Evolutionary conservation across 53 echinoderm and acorn worm genomes (phyloP), one percentile per base, ranked within the genome.

Genomic region (Echinarachnius parma): DNA sequence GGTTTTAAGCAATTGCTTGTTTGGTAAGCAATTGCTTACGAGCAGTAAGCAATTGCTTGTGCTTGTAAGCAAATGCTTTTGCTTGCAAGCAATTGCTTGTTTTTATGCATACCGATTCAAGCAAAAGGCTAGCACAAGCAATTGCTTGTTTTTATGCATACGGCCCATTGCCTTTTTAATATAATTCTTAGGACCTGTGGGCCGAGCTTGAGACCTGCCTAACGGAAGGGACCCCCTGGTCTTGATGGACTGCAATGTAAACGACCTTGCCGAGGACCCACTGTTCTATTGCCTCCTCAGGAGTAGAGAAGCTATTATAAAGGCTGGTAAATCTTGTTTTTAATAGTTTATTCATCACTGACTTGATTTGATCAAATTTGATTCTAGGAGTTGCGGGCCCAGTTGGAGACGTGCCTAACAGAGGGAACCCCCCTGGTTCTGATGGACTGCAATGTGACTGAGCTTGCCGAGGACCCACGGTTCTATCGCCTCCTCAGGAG

Each of bases 131-230:
- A n/a, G n/a, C n/a, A n/a, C n/a, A n/a, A n/a, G n/a, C n/a, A n/a
- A n/a, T n/a, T n/a, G n/a, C n/a, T n/a, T n/a, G n/a, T n/a, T n/a
- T n/a, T n/a, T n/a, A n/a, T n/a, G n/a, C n/a, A n/a, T n/a, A n/a
- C n/a, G n/a, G n/a, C n/a, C n/a, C n/a, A n/a, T n/a, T n/a, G n/a
- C n/a, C n/a, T n/a, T n/a, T n/a, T n/a, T n/a, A n/a, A n/a, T n/a
- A n/a, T n/a, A n/a, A n/a, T n/a, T n/a, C n/a, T n/a, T 29, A 65
- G 98, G 98, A 98, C 60, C 58, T 98, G 47, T 74, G 98, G 59
- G 85, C 98, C 19, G 91, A 98, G 70, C 81, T 98, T 13, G 98
- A 98, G 80, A 88, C 88, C 14, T 98, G 98, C 54, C 74, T 98
- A 19, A 91, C 98, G 26, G 98, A 98, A 25, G 98, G 98, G 11